These are phyloP conservation scores for Paracyclopina nana DNA, from an alignment of 1,140 invertebrate species.

Conservation along the genomic window DNA sequence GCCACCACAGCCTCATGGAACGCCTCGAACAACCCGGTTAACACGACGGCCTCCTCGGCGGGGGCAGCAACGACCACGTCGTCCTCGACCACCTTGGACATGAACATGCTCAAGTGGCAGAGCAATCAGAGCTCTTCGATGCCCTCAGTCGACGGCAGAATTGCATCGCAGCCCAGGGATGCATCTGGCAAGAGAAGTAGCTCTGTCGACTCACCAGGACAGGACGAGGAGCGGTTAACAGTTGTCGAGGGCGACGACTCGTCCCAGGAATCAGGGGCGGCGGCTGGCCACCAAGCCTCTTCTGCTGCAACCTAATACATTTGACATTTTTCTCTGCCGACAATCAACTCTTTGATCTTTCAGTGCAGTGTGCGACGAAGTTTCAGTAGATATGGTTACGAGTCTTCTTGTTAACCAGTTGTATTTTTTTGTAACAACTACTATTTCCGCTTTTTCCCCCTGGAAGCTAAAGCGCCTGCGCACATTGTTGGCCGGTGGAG, in stretches of 20 bases:
- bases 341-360: too few species aligned
- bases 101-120: slow-evolving; percentile 11
- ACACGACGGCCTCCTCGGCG: neutral
- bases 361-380: too few species aligned
- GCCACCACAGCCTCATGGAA: too few species aligned
- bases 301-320: too few species aligned
- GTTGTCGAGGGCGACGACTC: slow-evolving; percentile 12
- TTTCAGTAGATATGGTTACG: too few species aligned
- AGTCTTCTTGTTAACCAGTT: too few species aligned
- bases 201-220: slow-evolving; percentile 2
- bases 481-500: too few species aligned
- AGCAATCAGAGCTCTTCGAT: slow-evolving; percentile 5
- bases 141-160: neutral
- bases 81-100: slow-evolving; percentile 7
- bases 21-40: neutral
- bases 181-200: neutral
- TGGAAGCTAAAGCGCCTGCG: too few species aligned
- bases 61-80: neutral
- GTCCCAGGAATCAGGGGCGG: slow-evolving; percentile 3
- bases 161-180: neutral
- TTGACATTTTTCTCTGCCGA: too few species aligned
- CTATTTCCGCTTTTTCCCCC: too few species aligned
- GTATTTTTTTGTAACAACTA: too few species aligned
- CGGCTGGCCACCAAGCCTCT: too few species aligned
- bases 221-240: slow-evolving; percentile 12